phyloP scores from a whole-genome alignment of 2,888 invertebrate genomes.

The Pristionchus exspectatus region DNA sequence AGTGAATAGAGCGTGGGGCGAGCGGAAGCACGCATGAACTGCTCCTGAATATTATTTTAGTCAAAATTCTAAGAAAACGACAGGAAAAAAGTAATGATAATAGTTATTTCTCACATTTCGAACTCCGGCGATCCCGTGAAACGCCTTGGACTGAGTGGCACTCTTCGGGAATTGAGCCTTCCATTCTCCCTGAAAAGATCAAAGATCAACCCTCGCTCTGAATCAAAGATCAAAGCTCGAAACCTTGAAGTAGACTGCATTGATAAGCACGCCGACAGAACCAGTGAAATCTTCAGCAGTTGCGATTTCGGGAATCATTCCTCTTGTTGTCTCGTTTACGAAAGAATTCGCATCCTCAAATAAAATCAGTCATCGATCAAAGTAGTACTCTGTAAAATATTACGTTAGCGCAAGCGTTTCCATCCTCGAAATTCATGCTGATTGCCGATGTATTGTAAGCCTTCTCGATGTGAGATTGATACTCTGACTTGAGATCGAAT shows the following conservation, averaged over 20 bases:
- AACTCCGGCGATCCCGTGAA: conserved; percentile 82
- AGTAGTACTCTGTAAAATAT: not conserved
- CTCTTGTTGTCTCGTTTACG: conserved; percentile 88
- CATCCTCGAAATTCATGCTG: conserved; percentile 73
- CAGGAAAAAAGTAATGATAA: not conserved
- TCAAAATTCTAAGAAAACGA: not conserved
- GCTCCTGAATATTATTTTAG: conserved; percentile 81
- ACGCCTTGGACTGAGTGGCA: conserved; percentile 83
- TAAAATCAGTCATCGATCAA: not conserved
- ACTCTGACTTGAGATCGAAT: conserved; percentile 58
- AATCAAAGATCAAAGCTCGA: not conserved
- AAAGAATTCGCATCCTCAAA: conserved; percentile 86
- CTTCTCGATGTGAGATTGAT: conserved; percentile 58
- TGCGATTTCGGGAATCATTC: conserved; percentile 89
- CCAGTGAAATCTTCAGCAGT: conserved; percentile 79
- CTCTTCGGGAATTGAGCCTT: conserved; percentile 82
- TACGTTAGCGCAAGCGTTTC: conserved; percentile 80
- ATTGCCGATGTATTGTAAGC: conserved; percentile 58
- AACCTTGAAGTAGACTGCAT: conserved; percentile 81
- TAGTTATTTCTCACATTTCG: conserved; percentile 55
- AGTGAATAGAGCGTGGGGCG: conserved; percentile 82
- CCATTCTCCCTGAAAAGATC: conserved; percentile 76
- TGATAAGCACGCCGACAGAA: conserved; percentile 80
- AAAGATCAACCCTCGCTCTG: not conserved
- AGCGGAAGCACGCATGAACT: conserved; percentile 86